phyloP scores from a whole-genome alignment of 1,140 invertebrate species.

The Orchesella cincta region DNA sequence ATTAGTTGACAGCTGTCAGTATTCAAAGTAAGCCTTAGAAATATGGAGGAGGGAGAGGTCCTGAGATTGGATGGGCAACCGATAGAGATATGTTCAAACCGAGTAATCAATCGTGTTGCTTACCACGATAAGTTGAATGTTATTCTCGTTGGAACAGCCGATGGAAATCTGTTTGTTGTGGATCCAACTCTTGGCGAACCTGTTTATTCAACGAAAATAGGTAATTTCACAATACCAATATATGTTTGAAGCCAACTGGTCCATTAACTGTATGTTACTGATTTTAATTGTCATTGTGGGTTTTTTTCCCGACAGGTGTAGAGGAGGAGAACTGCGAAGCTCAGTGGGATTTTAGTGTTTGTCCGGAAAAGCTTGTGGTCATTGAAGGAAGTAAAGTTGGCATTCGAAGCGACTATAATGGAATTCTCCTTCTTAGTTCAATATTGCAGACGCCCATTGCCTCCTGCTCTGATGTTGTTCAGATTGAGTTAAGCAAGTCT shows the following conservation, averaged over 20 bases:
- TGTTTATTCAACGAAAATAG: conserved; percentile 38
- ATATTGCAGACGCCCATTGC: conserved; percentile 77
- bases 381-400: conserved; percentile 60
- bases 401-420: conserved; percentile 83
- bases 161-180: conserved; percentile 40
- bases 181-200: conserved; percentile 47
- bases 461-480: conserved; percentile 72
- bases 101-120: conserved; percentile 30
- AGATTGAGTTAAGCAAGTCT: conserved; percentile 78
- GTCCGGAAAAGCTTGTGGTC: conserved; percentile 43
- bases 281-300: background rate
- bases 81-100: conserved; percentile 31
- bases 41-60: conserved; percentile 15
- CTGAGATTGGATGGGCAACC: conserved; percentile 32
- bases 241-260: background rate
- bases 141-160: conserved; percentile 41
- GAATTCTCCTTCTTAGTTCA: conserved; percentile 82
- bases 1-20: too few relatives aligned
- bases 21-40: too few relatives aligned
- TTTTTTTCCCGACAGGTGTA: background rate
- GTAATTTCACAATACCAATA: conserved; percentile 25
- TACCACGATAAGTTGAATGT: conserved; percentile 49
- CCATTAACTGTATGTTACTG: too few relatives aligned
- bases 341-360: conserved; percentile 40
- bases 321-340: background rate